Percentiles rank a stretch among this genome's conserved stretches.
Conservation (phyloP, 2,888 invertebrate genomes). For the Apoda limacodes region DNA sequence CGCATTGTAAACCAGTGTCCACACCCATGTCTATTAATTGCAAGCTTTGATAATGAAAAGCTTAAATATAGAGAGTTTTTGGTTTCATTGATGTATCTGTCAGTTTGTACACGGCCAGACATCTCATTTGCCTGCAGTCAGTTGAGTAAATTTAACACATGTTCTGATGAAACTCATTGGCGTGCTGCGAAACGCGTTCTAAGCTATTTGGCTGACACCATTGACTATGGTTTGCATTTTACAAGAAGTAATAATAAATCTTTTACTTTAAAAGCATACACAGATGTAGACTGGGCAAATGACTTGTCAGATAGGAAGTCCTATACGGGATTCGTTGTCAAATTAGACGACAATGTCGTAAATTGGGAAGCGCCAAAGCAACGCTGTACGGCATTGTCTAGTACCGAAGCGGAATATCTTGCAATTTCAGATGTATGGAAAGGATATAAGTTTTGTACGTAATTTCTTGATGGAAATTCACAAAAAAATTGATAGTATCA, state of each 20-base stretch:
- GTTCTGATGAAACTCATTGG: constrained; percentile 7
- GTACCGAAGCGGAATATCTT: constrained; percentile 20
- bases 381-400: constrained; percentile 13
- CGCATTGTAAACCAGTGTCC: constrained; percentile 6
- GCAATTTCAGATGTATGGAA: constrained; percentile 15
- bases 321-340: constrained; percentile 17
- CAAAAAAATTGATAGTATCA: not conserved
- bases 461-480: not conserved
- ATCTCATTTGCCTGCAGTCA: constrained; percentile 11
- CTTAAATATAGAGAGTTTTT: constrained; percentile 6
- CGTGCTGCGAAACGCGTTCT: constrained; percentile 16
- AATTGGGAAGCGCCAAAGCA: constrained; percentile 19
- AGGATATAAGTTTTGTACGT: too few species aligned
- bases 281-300: constrained; percentile 18
- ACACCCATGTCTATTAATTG: constrained; percentile 8
- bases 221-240: constrained; percentile 11
- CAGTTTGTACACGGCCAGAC: constrained; percentile 10
- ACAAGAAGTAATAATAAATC: constrained; percentile 2
- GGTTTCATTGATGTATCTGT: constrained; percentile 9
- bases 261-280: constrained; percentile 4
- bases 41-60: constrained; percentile 3
- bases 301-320: constrained; percentile 15
- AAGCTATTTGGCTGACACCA: constrained; percentile 14
- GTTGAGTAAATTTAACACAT: constrained; percentile 7
- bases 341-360: constrained; percentile 9